Base-by-base conservation (phyloP, 2,113 vertebrate genomes). In the Hemibagrus wyckioides region DNA sequence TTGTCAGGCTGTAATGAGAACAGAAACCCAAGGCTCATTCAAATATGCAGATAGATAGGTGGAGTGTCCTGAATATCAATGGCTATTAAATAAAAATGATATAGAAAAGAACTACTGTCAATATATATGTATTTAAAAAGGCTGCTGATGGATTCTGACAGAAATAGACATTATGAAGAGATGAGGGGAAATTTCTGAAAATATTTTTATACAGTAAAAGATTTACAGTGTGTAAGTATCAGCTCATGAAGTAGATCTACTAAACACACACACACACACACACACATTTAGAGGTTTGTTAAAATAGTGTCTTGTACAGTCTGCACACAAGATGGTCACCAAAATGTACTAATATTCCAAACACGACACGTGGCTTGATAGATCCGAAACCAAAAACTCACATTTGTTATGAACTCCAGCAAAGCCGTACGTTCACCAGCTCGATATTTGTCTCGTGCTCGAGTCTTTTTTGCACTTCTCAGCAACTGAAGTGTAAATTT, bases 401-500 rank as follows among this genome's bases (percentile, higher is more conserved):
- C 30, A 15, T 33, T 56, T 59, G 83, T 41, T 75, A 17, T 73
- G 30, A 57, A 36, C 75, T 6, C 15, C 41, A 67, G 23, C 75
- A 39, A 54, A 71, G 48, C 57, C 41, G 10, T 52, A 33, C 6
- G 5, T 52, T 86, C 48, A n/a, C 77, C 30, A 28, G 9, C 54
- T 73, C 52, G 0, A 30, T 48, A 56, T 56, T 73, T 81, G 28
- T 52, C 61, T 54, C 48, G 65, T 86, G 17, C 65, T 71, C 6
- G 1, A 39, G 3, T 1, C 59, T 73, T 71, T 77, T 41, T 28
- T 15, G 2, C 6, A 17, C 44, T 56, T 54, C 63, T 69, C 85
- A n/a, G 44, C 85, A 69, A 80, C 76, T 33, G 52, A 71, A n/a
- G 77, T 86, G 85, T 54, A 86, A 82, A 86, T 86, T 67, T 71